These are phyloP conservation scores for Myodes glareolus DNA, from an alignment of 2,113 vertebrate genomes.

Conservation along the genomic window DNA sequence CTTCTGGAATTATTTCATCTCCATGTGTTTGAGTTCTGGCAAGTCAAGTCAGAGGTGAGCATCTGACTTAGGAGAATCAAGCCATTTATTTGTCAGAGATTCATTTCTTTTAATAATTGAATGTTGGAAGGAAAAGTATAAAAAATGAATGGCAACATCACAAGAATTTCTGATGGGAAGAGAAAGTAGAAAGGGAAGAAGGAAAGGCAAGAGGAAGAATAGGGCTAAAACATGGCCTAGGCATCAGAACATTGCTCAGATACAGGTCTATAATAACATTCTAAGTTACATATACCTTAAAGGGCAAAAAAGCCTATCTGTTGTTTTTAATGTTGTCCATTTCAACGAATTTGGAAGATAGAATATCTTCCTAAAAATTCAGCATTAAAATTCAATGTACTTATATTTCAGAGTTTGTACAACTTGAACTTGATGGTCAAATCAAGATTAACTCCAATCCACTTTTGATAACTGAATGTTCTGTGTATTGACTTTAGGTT, in stretches of 20 bases:
- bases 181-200: background rate
- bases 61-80: background rate
- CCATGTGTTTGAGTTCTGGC: fast-evolving
- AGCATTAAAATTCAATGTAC: background rate
- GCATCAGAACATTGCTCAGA: background rate
- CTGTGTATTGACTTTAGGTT: background rate
- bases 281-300: background rate
- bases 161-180: background rate
- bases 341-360: background rate
- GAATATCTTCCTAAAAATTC: background rate
- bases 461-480: background rate
- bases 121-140: fast-evolving
- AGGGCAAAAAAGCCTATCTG: background rate
- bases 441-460: background rate
- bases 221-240: background rate
- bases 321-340: background rate
- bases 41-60: background rate
- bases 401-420: background rate
- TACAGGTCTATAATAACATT: background rate
- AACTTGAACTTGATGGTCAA: background rate
- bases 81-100: background rate
- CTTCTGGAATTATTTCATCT: background rate
- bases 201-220: background rate
- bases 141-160: background rate
- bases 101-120: conserved; percentile 1